These are phyloP conservation scores for Mesoligia furuncula DNA, from an alignment of 2,888 invertebrate species.

Conservation along the genomic window DNA sequence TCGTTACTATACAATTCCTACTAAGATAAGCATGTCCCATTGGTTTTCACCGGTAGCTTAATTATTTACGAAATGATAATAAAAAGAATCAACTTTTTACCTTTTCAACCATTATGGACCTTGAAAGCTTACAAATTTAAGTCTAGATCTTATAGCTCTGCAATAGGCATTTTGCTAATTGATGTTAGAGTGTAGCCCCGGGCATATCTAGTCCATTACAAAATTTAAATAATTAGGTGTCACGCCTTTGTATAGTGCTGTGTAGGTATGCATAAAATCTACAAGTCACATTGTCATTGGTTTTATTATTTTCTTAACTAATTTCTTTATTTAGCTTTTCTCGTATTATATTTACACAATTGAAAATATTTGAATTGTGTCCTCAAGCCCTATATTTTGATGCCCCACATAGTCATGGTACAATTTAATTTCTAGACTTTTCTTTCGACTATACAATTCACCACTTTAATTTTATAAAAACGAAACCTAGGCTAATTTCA, in stretches of 20 bases:
- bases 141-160: neutral
- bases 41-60: neutral
- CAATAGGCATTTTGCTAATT: slow-evolving; percentile 1
- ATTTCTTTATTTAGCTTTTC: neutral
- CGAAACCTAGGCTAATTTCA: no score
- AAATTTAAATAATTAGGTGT: neutral
- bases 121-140: neutral
- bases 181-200: no score
- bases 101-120: neutral
- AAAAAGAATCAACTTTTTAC: neutral
- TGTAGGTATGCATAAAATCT: neutral
- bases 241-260: neutral
- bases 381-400: no score
- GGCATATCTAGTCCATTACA: no score
- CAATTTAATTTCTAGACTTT: no score
- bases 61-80: neutral
- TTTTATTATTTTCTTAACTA: neutral
- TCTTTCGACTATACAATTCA: no score
- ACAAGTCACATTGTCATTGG: neutral
- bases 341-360: neutral
- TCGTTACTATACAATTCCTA: neutral
- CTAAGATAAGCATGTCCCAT: neutral
- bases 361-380: neutral
- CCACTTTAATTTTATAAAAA: no score
- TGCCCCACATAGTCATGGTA: no score